Conservation (phyloP, 1,140 invertebrate species). For the Philopotamus ludificatus region DNA sequence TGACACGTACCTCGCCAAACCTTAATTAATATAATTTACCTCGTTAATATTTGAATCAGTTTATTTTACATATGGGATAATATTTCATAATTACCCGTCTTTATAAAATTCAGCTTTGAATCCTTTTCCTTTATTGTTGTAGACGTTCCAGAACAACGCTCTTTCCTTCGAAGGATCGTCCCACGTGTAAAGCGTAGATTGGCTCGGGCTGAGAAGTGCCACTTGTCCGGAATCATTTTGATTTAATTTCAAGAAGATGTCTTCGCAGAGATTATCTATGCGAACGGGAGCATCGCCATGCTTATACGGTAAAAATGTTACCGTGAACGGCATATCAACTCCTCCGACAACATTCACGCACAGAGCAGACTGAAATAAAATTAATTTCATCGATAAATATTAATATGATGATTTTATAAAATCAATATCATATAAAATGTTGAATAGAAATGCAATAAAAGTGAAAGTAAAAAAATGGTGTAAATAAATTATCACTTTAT, state of each 20-base stretch:
- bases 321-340: slow-evolving; percentile 66
- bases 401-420: not conserved
- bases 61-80: not conserved
- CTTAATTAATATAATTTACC: slow-evolving; percentile 47
- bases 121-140: slow-evolving; percentile 74
- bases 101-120: slow-evolving; percentile 70
- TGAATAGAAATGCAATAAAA: too few relatives aligned
- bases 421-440: not conserved
- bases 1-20: slow-evolving; percentile 68
- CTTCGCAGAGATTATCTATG: slow-evolving; percentile 78
- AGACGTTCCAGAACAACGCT: slow-evolving; percentile 78
- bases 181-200: slow-evolving; percentile 82
- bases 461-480: not conserved
- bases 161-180: slow-evolving; percentile 76
- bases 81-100: slow-evolving; percentile 56
- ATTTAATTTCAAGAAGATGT: slow-evolving; percentile 79
- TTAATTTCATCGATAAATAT: slow-evolving; percentile 9
- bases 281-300: slow-evolving; percentile 74
- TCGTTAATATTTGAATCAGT: not conserved
- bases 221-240: slow-evolving; percentile 72
- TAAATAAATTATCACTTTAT: too few relatives aligned
- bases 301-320: slow-evolving; percentile 69
- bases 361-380: slow-evolving; percentile 63
- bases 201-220: slow-evolving; percentile 73
- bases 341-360: slow-evolving; percentile 73